These are phyloP conservation scores for Aphaenogaster rudis DNA, from an alignment of 1,140 invertebrate genomes.

Conservation along the genomic window DNA sequence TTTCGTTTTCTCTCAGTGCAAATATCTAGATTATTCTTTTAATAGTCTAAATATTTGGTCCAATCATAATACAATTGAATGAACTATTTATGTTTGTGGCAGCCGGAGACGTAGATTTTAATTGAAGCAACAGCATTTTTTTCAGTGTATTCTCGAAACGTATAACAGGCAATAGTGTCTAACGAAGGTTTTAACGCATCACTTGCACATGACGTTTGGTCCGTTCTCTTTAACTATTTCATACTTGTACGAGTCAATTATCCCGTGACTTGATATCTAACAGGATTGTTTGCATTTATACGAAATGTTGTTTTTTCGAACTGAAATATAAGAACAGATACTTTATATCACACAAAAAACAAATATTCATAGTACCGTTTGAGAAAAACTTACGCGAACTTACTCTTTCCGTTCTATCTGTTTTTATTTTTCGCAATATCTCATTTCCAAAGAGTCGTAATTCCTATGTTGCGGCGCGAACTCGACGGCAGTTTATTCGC, in stretches of 20 bases:
- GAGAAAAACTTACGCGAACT: background rate
- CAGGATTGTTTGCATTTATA: background rate
- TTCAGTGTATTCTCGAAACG: background rate
- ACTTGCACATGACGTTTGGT: background rate
- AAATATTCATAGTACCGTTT: background rate
- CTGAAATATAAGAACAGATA: background rate
- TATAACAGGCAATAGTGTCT: background rate
- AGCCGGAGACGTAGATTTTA: too few species aligned
- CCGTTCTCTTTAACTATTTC: background rate
- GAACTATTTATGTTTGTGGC: too few species aligned
- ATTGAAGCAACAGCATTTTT: too few species aligned
- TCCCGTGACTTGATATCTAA: background rate
- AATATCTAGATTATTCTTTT: too few species aligned
- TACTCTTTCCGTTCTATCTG: background rate
- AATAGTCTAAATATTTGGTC: too few species aligned
- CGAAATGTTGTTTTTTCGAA: background rate
- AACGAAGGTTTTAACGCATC: background rate
- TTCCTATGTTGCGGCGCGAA: background rate
- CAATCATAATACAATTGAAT: too few species aligned
- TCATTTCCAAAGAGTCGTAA: slow-evolving; percentile 14
- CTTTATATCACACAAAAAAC: background rate
- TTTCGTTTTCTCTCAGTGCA: too few species aligned
- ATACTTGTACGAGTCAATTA: background rate
- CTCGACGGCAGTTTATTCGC: slow-evolving; percentile 24
- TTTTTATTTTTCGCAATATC: background rate